phyloP scores from a whole-genome alignment of 2,888 invertebrate species.

The Drosophila paucipuncta region DNA sequence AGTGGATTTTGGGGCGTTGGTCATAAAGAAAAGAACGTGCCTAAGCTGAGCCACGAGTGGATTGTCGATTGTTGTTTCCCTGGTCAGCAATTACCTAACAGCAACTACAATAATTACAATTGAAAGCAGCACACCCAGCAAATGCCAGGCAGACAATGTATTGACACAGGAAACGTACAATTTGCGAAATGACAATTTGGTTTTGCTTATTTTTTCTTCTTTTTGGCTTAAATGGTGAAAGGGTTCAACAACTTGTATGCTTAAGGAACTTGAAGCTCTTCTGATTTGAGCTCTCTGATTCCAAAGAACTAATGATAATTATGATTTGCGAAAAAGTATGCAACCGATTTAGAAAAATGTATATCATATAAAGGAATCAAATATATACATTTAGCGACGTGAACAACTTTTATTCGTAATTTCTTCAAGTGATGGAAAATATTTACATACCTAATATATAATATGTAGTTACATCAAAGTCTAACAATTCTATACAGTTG shows the following conservation, averaged over 20 bases:
- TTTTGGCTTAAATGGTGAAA: neutral
- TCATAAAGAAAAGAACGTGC: conserved; percentile 41
- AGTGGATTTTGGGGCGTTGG: conserved; percentile 48
- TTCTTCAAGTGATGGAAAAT: neutral
- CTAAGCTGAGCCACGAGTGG: conserved; percentile 20
- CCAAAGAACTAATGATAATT: neutral
- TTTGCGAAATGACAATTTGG: conserved; percentile 20
- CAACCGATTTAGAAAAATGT: neutral
- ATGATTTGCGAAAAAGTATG: neutral
- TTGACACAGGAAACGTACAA: conserved; percentile 45
- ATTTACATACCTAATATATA: neutral
- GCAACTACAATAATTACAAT: conserved; percentile 37
- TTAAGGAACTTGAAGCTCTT: neutral
- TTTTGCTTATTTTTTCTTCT: neutral
- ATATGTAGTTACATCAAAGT: too few species aligned
- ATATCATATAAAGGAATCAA: neutral
- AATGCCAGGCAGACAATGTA: conserved; percentile 10
- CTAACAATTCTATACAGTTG: too few species aligned
- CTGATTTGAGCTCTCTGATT: neutral
- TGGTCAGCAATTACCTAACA: conserved; percentile 39
- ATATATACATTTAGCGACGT: neutral
- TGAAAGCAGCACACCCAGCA: conserved; percentile 33
- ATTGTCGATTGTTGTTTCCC: conserved; percentile 34
- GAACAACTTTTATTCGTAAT: neutral
- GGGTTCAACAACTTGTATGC: conserved; percentile 16